phyloP scores from a whole-genome alignment of 1,140 invertebrate species.

The Trialeurodes vaporariorum region DNA sequence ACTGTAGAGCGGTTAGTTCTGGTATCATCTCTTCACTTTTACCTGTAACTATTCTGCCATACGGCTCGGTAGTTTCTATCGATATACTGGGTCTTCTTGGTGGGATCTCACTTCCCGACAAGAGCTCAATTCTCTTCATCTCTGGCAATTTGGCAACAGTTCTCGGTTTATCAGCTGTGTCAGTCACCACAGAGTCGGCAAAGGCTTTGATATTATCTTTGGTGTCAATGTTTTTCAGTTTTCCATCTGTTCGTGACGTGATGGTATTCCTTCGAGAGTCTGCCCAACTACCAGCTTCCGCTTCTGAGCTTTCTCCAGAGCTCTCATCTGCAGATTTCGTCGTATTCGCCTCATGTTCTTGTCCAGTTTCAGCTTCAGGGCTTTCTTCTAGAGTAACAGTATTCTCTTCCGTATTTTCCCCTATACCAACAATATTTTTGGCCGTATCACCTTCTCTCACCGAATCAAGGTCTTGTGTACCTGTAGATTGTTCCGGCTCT shows the following conservation, averaged over 20 bases:
- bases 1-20: slow-evolving; percentile 22
- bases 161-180: neutral
- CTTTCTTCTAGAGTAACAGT: too few species aligned
- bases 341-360: neutral
- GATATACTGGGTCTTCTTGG: slow-evolving; percentile 26
- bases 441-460: too few species aligned
- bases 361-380: neutral
- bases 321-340: neutral
- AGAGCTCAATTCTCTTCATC: slow-evolving; percentile 19
- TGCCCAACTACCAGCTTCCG: slow-evolving; percentile 19
- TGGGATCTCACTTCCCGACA: slow-evolving; percentile 20
- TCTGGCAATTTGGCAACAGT: slow-evolving; percentile 15
- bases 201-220: neutral
- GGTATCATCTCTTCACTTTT: slow-evolving; percentile 9
- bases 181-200: neutral
- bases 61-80: slow-evolving; percentile 25
- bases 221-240: neutral
- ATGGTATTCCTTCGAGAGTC: slow-evolving; percentile 25
- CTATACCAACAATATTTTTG: too few species aligned
- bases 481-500: neutral
- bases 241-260: slow-evolving; percentile 9
- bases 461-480: neutral
- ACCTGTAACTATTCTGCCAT: neutral
- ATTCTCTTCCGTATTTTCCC: too few species aligned
- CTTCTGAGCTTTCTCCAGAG: neutral